Percentiles rank a stretch among this genome's conserved stretches.
Conservation (phyloP, 2,113 vertebrate genomes). For the Archilochus colubris region DNA sequence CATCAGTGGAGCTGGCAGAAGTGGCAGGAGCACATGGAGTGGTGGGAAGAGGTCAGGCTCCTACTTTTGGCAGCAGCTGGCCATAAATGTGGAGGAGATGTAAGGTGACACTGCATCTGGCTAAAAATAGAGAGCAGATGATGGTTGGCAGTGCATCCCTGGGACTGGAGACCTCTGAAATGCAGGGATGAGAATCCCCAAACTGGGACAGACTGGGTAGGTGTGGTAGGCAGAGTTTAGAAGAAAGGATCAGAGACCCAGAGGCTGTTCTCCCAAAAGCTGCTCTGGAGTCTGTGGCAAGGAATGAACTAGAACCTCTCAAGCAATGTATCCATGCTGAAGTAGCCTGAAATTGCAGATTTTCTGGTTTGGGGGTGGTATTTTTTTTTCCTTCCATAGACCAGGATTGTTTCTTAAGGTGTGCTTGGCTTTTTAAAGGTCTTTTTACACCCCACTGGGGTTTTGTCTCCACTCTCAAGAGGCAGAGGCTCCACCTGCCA, state of each 20-base stretch:
- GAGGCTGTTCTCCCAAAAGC: background rate
- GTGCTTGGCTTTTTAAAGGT: background rate
- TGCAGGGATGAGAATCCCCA: background rate
- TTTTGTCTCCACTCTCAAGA: background rate
- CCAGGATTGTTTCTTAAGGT: background rate
- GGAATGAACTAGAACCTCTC: background rate
- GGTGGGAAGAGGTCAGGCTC: background rate
- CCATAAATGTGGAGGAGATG: background rate
- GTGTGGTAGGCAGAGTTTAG: background rate
- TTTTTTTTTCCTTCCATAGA: background rate
- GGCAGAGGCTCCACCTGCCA: too few species aligned
- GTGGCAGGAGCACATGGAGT: background rate
- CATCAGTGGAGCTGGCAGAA: background rate
- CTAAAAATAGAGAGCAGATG: background rate
- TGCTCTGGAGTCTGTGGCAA: background rate
- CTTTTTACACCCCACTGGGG: background rate
- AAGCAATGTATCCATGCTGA: background rate
- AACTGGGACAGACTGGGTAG: background rate
- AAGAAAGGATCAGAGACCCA: background rate
- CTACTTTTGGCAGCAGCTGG: background rate
- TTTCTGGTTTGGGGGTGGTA: background rate
- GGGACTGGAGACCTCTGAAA: rapidly evolving
- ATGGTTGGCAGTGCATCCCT: background rate
- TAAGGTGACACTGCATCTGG: background rate
- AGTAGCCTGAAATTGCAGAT: background rate